Conservation (phyloP, 2,888 invertebrate species). For the Nemapogon koenigi region DNA sequence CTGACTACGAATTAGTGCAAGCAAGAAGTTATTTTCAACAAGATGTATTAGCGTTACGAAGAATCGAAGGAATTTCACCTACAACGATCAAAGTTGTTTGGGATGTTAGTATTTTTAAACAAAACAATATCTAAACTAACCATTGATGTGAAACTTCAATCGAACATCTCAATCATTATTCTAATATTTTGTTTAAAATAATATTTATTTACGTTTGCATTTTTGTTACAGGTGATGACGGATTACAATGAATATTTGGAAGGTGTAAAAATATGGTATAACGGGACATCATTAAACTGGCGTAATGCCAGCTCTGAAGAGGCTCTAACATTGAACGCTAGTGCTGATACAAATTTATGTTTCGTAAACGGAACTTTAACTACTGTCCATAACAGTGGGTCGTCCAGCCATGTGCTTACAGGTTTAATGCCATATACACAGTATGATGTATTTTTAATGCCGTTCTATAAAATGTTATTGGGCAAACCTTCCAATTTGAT, state of each 20-base stretch:
- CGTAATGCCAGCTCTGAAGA: conserved; percentile 43
- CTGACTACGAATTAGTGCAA: conserved; percentile 79
- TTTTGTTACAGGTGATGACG: conserved; percentile 40
- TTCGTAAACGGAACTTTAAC: conserved; percentile 69
- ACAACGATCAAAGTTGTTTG: conserved; percentile 81
- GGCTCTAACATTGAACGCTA: conserved; percentile 29
- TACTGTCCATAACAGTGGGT: conserved; percentile 72
- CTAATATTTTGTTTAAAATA: background rate
- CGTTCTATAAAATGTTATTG: conserved; percentile 86
- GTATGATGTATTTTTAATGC: conserved; percentile 92
- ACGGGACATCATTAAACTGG: conserved; percentile 54
- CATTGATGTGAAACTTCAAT: background rate
- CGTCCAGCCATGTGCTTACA: conserved; percentile 75
- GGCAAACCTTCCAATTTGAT: conserved; percentile 94
- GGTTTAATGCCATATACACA: conserved; percentile 84
- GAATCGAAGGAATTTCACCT: conserved; percentile 72
- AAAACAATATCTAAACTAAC: background rate
- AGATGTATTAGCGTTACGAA: conserved; percentile 77
- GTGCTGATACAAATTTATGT: conserved; percentile 33
- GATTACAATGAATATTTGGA: conserved; percentile 67
- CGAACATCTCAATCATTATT: background rate
- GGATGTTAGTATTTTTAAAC: conserved; percentile 73
- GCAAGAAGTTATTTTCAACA: conserved; percentile 80
- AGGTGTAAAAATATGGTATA: conserved; percentile 72
- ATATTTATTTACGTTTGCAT: conserved; percentile 4